Conservation (phyloP, 2,797 vertebrate species). For the Xiphophorus birchmanni region DNA sequence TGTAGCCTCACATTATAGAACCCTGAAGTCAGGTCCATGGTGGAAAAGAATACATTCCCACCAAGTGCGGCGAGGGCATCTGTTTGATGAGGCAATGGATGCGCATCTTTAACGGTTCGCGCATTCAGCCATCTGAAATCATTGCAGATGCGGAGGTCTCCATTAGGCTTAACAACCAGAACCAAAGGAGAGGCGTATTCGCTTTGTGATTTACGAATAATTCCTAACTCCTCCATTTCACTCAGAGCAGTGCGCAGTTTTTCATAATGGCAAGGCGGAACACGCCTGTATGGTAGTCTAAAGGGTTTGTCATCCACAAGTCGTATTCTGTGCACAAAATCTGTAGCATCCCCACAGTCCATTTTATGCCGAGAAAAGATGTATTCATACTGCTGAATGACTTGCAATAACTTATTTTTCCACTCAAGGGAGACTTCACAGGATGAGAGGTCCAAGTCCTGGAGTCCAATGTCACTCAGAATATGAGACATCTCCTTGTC, state of each 20-base stretch:
- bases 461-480: constrained; percentile 11
- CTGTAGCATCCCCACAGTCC: constrained; percentile 31
- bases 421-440: constrained; percentile 35
- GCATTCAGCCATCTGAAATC: constrained; percentile 44
- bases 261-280: constrained; percentile 34
- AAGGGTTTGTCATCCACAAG: constrained; percentile 32
- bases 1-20: constrained; percentile 6
- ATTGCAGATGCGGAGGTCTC: constrained; percentile 22
- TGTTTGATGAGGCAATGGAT: constrained; percentile 25
- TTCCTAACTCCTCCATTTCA: constrained; percentile 35
- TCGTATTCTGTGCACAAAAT: constrained; percentile 32
- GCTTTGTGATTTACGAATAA: constrained; percentile 35
- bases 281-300: constrained; percentile 22
- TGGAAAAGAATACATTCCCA: constrained; percentile 16
- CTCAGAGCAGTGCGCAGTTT: constrained; percentile 26
- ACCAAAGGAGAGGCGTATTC: constrained; percentile 29
- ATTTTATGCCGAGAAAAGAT: constrained; percentile 44
- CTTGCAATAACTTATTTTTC: constrained; percentile 20
- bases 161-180: constrained; percentile 24
- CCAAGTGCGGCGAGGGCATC: background rate
- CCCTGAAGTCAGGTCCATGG: constrained; percentile 1
- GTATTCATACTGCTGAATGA: constrained; percentile 26
- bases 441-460: constrained; percentile 8
- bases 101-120: constrained; percentile 23
- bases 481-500: background rate